Percentiles rank a stretch among this genome's conserved stretches.
Evolutionary conservation across 2,113 vertebrate species (phyloP).

Genomic region (Epinephelus moara): DNA sequence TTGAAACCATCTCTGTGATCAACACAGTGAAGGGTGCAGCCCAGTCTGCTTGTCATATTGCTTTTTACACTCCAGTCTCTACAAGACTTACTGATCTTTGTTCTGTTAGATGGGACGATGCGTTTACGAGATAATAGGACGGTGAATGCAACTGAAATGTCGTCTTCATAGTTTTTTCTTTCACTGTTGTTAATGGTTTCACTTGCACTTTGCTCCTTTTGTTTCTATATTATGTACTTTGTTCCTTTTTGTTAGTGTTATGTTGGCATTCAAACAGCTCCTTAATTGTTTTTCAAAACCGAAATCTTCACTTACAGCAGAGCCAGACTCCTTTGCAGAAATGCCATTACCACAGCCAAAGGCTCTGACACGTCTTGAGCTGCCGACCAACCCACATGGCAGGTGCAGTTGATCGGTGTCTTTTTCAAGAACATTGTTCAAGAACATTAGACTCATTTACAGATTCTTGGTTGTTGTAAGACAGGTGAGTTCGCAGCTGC

Average conservation of each 20-base stretch:
- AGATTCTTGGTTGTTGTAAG: too few relatives aligned
- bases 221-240: not conserved
- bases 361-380: not conserved
- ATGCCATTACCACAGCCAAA: not conserved
- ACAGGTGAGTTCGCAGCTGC: too few relatives aligned
- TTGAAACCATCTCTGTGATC: not conserved
- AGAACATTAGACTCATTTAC: too few relatives aligned
- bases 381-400: not conserved
- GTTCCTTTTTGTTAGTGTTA: not conserved
- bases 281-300: not conserved
- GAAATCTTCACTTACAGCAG: not conserved
- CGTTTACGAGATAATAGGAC: not conserved
- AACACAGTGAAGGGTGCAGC: not conserved
- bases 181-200: not conserved
- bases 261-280: not conserved
- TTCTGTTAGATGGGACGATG: not conserved
- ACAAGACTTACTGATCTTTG: not conserved
- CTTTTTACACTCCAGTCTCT: not conserved
- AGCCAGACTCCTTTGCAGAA: not conserved
- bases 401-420: too few relatives aligned
- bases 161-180: not conserved
- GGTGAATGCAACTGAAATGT: not conserved
- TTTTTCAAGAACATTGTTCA: too few relatives aligned
- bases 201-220: not conserved
- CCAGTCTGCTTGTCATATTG: not conserved